Evolutionary conservation across 2,888 invertebrate species (phyloP), one percentile per base, ranked within the genome.

Genomic region (Drosophila subquinaria): DNA sequence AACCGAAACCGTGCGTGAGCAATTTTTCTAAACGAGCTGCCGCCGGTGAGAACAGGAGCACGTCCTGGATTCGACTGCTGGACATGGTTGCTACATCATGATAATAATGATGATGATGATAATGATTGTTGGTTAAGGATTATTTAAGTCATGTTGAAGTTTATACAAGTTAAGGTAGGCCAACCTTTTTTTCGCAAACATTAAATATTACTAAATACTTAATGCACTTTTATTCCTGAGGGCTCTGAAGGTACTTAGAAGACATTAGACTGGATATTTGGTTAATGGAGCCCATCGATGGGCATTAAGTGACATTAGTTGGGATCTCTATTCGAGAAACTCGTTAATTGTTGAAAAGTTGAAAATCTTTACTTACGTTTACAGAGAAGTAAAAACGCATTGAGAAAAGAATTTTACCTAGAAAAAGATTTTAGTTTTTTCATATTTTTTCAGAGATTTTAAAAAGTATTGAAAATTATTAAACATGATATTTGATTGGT

Each of bases 1-100:
- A 79, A 76, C 78, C 76, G 65, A 69, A 69, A 66, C 75, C 73
- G 81, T 82, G 87, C 88, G 88, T 89, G 90, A 84, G 81, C 78
- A 79, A 82, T 86, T 89, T 90, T 76, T 79, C 56, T 82, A 83
- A 86, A 86, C 76, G 73, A 79, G 65, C 62, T 57, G 71, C 45
- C 69, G 45, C 20, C 56, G 66, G 43, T 59, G 61, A 53, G 27
- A 42, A n/a, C 27, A 60, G 57, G 17, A 73, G 71, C 85, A 86
- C 88, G 85, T 88, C 65, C 66, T 52, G 65, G 71, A 38, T 42
- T 56, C 43, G 11, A 56, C 23, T 60, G 38, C 63, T 66, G 76
- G 62, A 73, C 73, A 64, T 73, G 72, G 47, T 60, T 55, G 56
- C 51, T 62, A 60, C 48, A 47, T 47, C 42, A 47, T 64, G 35